Conservation (phyloP, 1,140 invertebrate species). For the Cryptotermes secundus region DNA sequence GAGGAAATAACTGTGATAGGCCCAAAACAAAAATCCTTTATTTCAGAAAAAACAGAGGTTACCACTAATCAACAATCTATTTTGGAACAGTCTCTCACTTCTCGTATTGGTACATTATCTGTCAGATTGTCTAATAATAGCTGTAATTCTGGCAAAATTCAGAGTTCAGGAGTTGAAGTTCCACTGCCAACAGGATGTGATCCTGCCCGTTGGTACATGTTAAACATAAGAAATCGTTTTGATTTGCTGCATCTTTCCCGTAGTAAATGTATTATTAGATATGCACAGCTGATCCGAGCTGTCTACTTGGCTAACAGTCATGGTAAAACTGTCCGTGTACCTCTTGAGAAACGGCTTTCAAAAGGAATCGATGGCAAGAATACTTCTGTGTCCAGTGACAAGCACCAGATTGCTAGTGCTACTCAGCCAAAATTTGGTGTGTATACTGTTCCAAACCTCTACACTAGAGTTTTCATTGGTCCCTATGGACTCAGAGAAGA, state of each 20-base stretch:
- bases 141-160: not conserved
- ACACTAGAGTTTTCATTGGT: not conserved
- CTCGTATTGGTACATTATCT: not conserved
- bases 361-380: too few species aligned
- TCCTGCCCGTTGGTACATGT: slow-evolving; percentile 1
- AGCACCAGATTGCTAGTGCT: not conserved
- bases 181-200: slow-evolving; percentile 2
- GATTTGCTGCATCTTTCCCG: not conserved
- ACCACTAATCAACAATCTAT: not conserved
- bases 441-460: slow-evolving; percentile 8
- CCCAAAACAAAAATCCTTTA: not conserved
- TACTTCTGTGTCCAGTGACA: not conserved
- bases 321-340: slow-evolving; percentile 23
- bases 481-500: not conserved
- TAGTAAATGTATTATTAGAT: not conserved
- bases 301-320: not conserved
- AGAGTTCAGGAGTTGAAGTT: not conserved
- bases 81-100: not conserved
- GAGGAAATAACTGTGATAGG: not conserved
- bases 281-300: not conserved
- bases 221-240: not conserved
- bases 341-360: not conserved
- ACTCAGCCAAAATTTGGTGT: not conserved
- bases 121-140: not conserved
- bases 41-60: not conserved